Percentiles rank a stretch among this genome's conserved stretches.
Conservation (phyloP, 1,140 invertebrate genomes). For the Zaprionus lachaisei region DNA sequence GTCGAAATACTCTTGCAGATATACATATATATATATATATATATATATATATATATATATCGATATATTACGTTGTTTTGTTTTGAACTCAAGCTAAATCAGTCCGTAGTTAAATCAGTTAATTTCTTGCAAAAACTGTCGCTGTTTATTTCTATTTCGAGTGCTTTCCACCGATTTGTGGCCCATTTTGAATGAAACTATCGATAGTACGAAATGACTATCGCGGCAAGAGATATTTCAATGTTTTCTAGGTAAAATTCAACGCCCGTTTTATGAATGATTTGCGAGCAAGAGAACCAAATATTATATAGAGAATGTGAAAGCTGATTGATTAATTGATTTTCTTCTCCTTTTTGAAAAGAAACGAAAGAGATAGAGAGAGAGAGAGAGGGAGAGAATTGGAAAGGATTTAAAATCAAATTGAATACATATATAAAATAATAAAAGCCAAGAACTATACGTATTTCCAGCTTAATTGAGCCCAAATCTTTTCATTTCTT, state of each 20-base stretch:
- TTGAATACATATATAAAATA: slow-evolving; percentile 22
- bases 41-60: too few relatives aligned
- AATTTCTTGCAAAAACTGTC: background rate
- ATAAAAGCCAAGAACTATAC: slow-evolving; percentile 43
- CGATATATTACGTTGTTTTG: background rate
- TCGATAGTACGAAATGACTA: background rate
- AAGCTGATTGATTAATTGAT: background rate
- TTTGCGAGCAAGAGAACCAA: slow-evolving; percentile 23
- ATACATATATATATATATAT: background rate
- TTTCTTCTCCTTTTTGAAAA: slow-evolving; percentile 35
- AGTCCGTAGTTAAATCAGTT: background rate
- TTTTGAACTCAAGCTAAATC: background rate
- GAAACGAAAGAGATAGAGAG: background rate
- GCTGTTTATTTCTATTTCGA: background rate
- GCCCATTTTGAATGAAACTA: background rate
- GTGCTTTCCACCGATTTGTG: background rate
- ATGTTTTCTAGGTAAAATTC: slow-evolving; percentile 1
- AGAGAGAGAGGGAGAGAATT: background rate
- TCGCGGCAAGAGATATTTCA: background rate
- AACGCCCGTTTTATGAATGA: slow-evolving; percentile 14
- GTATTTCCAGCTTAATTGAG: slow-evolving; percentile 37
- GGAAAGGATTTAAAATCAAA: slow-evolving; percentile 23
- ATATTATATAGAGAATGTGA: slow-evolving; percentile 4
- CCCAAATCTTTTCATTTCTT: slow-evolving; percentile 4
- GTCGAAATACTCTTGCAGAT: slow-evolving; percentile 29